Evolutionary conservation across 2,888 invertebrate species (phyloP).

Genomic region (Chloromyia formosa): DNA sequence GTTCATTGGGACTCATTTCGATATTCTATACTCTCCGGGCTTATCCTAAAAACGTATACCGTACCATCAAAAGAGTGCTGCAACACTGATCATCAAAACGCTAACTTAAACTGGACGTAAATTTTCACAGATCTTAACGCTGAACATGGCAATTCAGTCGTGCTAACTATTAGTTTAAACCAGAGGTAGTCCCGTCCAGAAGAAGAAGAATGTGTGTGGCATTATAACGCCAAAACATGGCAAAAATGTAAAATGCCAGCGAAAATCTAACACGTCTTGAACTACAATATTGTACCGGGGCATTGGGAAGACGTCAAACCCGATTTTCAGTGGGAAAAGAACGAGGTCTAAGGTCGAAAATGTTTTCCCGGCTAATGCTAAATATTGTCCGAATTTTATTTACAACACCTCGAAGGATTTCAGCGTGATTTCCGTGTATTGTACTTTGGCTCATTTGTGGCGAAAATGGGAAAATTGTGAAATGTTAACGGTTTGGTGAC

Average conservation of each 20-base stretch:
- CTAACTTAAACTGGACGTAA: slow-evolving; percentile 23
- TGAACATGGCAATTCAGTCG: slow-evolving; percentile 30
- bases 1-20: too few species aligned
- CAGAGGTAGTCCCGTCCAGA: background rate
- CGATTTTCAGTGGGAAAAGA: slow-evolving; percentile 3
- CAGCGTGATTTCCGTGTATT: slow-evolving; percentile 34
- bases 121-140: slow-evolving; percentile 25
- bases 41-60: too few species aligned
- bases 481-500: too few species aligned
- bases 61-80: background rate
- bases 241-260: slow-evolving; percentile 28
- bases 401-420: slow-evolving; percentile 21
- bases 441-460: background rate
- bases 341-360: slow-evolving; percentile 39
- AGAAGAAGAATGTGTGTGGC: slow-evolving; percentile 44
- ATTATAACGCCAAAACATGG: slow-evolving; percentile 39
- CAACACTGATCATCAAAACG: slow-evolving; percentile 5
- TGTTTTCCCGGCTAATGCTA: slow-evolving; percentile 27
- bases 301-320: background rate
- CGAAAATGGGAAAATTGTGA: background rate
- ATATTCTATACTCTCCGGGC: too few species aligned
- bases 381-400: slow-evolving; percentile 38
- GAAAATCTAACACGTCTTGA: slow-evolving; percentile 24
- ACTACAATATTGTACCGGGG: slow-evolving; percentile 5
- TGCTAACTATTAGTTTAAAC: slow-evolving; percentile 43